phyloP scores from a whole-genome alignment of 2,888 invertebrate species.

The Vannuccia rotundouncinata region DNA sequence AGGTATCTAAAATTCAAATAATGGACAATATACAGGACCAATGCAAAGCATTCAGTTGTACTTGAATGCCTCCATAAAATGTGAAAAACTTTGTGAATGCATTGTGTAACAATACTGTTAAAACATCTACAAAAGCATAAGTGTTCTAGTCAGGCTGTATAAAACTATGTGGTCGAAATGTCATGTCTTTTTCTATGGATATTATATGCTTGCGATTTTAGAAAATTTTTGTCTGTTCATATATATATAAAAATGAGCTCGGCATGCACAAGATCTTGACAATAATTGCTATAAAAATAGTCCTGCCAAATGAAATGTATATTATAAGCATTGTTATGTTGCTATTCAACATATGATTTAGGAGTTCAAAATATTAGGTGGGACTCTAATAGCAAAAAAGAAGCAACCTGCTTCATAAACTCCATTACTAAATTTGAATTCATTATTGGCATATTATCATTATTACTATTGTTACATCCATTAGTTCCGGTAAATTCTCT shows the following conservation, averaged over 20 bases:
- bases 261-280: too few relatives aligned
- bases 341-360: slow-evolving; percentile 1
- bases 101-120: neutral
- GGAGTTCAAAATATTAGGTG: neutral
- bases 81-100: neutral
- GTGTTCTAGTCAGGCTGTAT: neutral
- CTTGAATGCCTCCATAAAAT: neutral
- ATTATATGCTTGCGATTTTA: too few relatives aligned
- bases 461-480: slow-evolving; percentile 2
- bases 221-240: too few relatives aligned
- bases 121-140: slow-evolving; percentile 7
- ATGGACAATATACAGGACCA: slow-evolving; percentile 6
- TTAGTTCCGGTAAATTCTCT: too few relatives aligned
- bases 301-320: neutral
- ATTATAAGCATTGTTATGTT: neutral
- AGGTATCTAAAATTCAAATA: neutral
- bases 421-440: neutral
- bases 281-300: too few relatives aligned
- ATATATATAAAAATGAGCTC: too few relatives aligned
- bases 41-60: neutral
- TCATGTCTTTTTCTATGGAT: too few relatives aligned
- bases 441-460: slow-evolving; percentile 1
- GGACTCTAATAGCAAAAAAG: slow-evolving; percentile 17
- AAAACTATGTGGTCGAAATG: slow-evolving; percentile 1
- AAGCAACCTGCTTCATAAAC: slow-evolving; percentile 6